A percentile compares a stretch with the other conserved stretches of the same genome.
Evolutionary conservation across 2,888 invertebrate genomes (phyloP).

Genomic region (Stenurella melanura): DNA sequence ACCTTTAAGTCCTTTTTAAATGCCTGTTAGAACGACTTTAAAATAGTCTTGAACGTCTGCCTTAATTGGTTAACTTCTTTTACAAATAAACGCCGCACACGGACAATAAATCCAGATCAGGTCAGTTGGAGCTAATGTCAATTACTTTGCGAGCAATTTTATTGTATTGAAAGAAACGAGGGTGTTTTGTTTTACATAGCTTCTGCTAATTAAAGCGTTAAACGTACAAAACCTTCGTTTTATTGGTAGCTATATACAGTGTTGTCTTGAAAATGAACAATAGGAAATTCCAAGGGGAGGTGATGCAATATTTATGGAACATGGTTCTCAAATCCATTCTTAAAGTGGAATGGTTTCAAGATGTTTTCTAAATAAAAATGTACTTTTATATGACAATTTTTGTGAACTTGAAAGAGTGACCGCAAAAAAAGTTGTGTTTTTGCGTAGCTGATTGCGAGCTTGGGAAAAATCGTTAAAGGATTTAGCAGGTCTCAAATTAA

Average conservation of each 20-base stretch:
- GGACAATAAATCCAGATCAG: conserved; percentile 50
- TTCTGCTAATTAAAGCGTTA: neutral
- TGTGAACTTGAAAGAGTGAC: no score
- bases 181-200: neutral
- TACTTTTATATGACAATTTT: neutral
- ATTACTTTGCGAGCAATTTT: neutral
- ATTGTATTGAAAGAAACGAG: conserved; percentile 4
- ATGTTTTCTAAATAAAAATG: neutral
- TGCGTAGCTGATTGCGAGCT: no score
- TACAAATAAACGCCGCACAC: conserved; percentile 45
- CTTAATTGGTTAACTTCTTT: conserved; percentile 55
- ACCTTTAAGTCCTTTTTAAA: conserved; percentile 54
- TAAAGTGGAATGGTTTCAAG: neutral
- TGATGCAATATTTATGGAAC: no score
- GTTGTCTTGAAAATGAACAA: no score
- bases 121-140: conserved; percentile 41
- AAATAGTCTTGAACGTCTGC: conserved; percentile 51
- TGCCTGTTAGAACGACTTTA: conserved; percentile 46
- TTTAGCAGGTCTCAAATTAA: no score
- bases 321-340: no score
- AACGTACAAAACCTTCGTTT: neutral
- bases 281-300: no score
- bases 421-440: no score
- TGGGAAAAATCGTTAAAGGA: no score
- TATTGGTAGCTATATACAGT: neutral